Evolutionary conservation across 2,888 invertebrate genomes (phyloP), one percentile per base, ranked within the genome.

Genomic region (Orgyia antiqua): DNA sequence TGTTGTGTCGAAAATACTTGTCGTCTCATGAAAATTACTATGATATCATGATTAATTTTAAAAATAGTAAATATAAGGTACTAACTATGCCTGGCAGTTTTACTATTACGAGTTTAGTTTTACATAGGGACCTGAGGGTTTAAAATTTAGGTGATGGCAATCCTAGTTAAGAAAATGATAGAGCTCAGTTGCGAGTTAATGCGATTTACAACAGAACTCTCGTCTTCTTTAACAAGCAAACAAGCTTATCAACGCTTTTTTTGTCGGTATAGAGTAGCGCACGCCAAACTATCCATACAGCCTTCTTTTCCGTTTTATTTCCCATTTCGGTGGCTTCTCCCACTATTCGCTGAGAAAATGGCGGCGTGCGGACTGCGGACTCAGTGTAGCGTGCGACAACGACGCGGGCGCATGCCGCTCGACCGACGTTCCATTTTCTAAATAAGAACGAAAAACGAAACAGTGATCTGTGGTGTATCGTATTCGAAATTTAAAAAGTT

Each of bases 291-390:
- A 48, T 45, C 55, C 37, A 38, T 41, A 48, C 50, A 73, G 63
- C 71, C 72, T 70, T 65, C 48, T 61, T 73, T 70, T 67, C 66
- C 61, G 57, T 58, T 69, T 70, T 72, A 71, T 75, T 73, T 75
- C 73, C 75, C 67, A 69, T 69, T 72, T 68, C 61, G 63, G 56
- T 58, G 56, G 51, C 55, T 58, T 61, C 71, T 71, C 76, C 80
- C 77, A 67, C 79, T 72, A 68, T 62, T 56, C 52, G 47, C 49
- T 36, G 51, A 69, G 76, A 76, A 82, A 78, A 79, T 75, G 79
- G 78, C 77, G 64, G 73, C 45, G 25, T 27, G 10, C 36, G 24
- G 4, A 4, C 15, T 10, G 10, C n/a, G 9, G 44, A 65, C 66
- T 66, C 76, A 82, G 79, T 79, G 69, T 57, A 63, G 72, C 68